Base-by-base conservation (phyloP, 1,140 invertebrate species). In the Adelges cooleyi region DNA sequence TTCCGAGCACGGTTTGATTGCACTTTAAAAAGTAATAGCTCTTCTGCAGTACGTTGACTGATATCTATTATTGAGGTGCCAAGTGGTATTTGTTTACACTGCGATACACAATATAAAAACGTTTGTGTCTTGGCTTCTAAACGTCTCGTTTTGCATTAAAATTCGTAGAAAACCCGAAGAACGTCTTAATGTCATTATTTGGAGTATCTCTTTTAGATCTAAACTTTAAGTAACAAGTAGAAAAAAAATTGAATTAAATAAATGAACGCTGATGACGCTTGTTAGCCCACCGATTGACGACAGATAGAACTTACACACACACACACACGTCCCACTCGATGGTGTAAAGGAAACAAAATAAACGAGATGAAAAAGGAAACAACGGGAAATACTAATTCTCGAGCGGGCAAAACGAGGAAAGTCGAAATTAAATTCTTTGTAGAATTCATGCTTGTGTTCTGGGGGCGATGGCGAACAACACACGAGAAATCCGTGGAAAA, bases 341-440 rank as follows among this genome's bases (percentile, higher is more conserved):
- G 15, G 18, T 44, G 23, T 27, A 59, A 59, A 44, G 5, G 18
- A 25, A 27, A 25, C 17, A 23, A 15, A 13, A 17, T 3, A 18
- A 42, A 17, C 18, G n/a, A 6, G 15, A 3, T 40, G 10, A 18
- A 52, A 38, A 36, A 53, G 17, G 13, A 40, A 40, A 54, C 36
- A 54, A 54, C 52, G 11, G 52, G 20, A 25, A 54, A 23, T 23
- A 40, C 29, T 29, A 27, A 44, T 15, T 59, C n/a, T 6, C 2
- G n/a, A 20, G 18, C 6, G 46, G 18, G 17, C n/a, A n/a, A n/a
- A n/a, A n/a, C n/a, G 22, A n/a, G 6, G 17, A 62, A 44, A 46
- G 1, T 18, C 25, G 25, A 62, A 62, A 62, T 62, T 62, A 62
- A 62, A 62, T 62, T 62, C 25, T 20, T 62, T 27, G 42, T 62